These are phyloP conservation scores for Drosophila gaucha DNA, from an alignment of 2,888 invertebrate genomes.

Conservation along the genomic window DNA sequence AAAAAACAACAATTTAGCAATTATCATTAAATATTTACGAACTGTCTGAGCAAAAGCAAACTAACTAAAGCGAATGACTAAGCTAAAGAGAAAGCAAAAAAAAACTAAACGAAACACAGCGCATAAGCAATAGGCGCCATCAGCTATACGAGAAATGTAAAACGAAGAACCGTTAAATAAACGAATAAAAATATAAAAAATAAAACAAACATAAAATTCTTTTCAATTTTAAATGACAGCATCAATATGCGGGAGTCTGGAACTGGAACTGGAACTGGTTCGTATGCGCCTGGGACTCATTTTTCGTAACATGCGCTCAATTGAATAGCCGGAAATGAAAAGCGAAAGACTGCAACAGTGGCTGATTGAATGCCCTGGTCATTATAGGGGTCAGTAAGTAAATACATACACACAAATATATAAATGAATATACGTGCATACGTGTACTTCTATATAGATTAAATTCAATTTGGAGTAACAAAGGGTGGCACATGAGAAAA, in stretches of 20 bases:
- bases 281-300: constrained; percentile 22
- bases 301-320: constrained; percentile 44
- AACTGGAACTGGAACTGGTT: neutral
- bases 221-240: constrained; percentile 44
- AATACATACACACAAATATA: constrained; percentile 1
- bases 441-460: constrained; percentile 6
- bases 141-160: constrained; percentile 63
- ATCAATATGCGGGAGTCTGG: constrained; percentile 29
- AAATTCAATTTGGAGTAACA: constrained; percentile 26
- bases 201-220: constrained; percentile 29
- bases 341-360: constrained; percentile 44
- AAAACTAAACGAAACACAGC: constrained; percentile 44
- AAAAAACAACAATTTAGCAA: constrained; percentile 64
- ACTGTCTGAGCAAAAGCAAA: constrained; percentile 73
- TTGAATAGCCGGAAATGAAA: constrained; percentile 53
- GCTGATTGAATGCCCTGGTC: constrained; percentile 53
- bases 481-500: constrained; percentile 6
- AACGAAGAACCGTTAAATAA: constrained; percentile 65
- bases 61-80: constrained; percentile 68
- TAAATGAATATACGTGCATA: neutral
- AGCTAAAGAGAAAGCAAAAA: constrained; percentile 38
- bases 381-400: constrained; percentile 58
- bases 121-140: constrained; percentile 46
- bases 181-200: constrained; percentile 45
- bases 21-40: constrained; percentile 68